A percentile compares a stretch with the other conserved stretches of the same genome.
These are phyloP conservation scores for Drosophila crucigera DNA, from an alignment of 2,888 invertebrate genomes.

Conservation along the genomic window DNA sequence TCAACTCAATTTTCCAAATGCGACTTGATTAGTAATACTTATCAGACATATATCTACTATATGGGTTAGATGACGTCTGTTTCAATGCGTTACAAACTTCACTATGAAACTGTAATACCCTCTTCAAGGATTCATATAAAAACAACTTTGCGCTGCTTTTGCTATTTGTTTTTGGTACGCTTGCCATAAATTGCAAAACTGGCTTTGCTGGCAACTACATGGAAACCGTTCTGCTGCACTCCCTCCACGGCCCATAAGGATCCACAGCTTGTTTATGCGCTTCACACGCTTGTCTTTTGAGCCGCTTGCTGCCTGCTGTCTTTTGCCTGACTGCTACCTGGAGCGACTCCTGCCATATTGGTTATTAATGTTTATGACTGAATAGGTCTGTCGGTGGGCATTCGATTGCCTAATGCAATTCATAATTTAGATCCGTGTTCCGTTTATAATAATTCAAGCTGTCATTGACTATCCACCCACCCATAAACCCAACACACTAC, in stretches of 20 bases:
- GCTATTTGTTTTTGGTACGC: slow-evolving; percentile 21
- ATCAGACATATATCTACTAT: neutral
- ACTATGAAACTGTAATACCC: neutral
- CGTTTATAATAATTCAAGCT: slow-evolving; percentile 68
- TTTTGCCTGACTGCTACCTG: slow-evolving; percentile 1
- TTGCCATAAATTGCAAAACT: slow-evolving; percentile 75
- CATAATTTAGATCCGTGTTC: slow-evolving; percentile 63
- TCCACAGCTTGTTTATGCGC: slow-evolving; percentile 71
- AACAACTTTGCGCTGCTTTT: slow-evolving; percentile 58
- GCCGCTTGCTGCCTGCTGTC: slow-evolving; percentile 19
- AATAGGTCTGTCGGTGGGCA: slow-evolving; percentile 39
- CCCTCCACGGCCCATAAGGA: slow-evolving; percentile 27
- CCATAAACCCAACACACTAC: neutral
- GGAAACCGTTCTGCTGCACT: slow-evolving; percentile 17
- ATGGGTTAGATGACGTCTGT: too few species aligned
- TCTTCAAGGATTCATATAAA: neutral
- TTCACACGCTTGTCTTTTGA: slow-evolving; percentile 72
- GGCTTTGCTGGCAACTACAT: slow-evolving; percentile 65
- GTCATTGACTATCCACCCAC: slow-evolving; percentile 9
- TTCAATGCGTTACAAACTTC: neutral
- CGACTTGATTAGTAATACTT: neutral
- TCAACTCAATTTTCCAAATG: neutral
- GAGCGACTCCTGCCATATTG: slow-evolving; percentile 54
- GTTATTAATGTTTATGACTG: slow-evolving; percentile 72
- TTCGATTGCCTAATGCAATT: slow-evolving; percentile 60